Conservation (phyloP, 2,888 invertebrate genomes). For the Caradrina kadenii region DNA sequence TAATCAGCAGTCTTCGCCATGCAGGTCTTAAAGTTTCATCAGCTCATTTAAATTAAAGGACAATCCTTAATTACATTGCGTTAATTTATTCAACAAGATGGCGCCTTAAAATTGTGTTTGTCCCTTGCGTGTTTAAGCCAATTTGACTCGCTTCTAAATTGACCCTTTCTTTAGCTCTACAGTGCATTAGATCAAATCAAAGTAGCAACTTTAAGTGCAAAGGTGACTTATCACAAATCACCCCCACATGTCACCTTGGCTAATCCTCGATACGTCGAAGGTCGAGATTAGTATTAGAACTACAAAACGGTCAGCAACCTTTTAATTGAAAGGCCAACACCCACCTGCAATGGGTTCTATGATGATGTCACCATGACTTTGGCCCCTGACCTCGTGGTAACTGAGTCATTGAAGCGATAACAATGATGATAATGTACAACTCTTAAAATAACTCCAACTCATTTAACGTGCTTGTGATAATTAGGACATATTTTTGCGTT, state of each 20-base stretch:
- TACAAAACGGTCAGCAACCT: slow-evolving; percentile 63
- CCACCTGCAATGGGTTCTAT: slow-evolving; percentile 64
- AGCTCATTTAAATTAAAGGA: slow-evolving; percentile 14
- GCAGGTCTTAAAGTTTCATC: slow-evolving; percentile 1
- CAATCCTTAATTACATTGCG: slow-evolving; percentile 14
- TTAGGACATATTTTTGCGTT: slow-evolving; percentile 41
- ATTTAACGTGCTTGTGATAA: slow-evolving; percentile 58
- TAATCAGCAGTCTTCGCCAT: neutral
- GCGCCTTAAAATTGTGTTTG: slow-evolving; percentile 1
- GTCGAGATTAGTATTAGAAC: slow-evolving; percentile 44
- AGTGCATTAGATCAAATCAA: slow-evolving; percentile 28
- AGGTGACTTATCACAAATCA: slow-evolving; percentile 44
- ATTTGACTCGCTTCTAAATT: slow-evolving; percentile 8
- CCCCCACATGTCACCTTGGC: slow-evolving; percentile 34
- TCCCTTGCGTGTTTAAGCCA: slow-evolving; percentile 26
- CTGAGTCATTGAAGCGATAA: slow-evolving; percentile 69
- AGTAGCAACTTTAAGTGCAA: slow-evolving; percentile 24
- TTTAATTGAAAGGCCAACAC: slow-evolving; percentile 68
- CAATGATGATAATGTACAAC: slow-evolving; percentile 58
- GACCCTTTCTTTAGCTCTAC: slow-evolving; percentile 20
- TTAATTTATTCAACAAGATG: slow-evolving; percentile 24
- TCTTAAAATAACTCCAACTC: slow-evolving; percentile 58
- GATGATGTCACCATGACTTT: slow-evolving; percentile 69
- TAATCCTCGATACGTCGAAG: slow-evolving; percentile 44
- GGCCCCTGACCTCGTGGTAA: slow-evolving; percentile 68